A percentile compares a stretch with the other conserved stretches of the same genome.
Conservation (phyloP, 1,140 invertebrate species). For the Caligus rogercresseyi region DNA sequence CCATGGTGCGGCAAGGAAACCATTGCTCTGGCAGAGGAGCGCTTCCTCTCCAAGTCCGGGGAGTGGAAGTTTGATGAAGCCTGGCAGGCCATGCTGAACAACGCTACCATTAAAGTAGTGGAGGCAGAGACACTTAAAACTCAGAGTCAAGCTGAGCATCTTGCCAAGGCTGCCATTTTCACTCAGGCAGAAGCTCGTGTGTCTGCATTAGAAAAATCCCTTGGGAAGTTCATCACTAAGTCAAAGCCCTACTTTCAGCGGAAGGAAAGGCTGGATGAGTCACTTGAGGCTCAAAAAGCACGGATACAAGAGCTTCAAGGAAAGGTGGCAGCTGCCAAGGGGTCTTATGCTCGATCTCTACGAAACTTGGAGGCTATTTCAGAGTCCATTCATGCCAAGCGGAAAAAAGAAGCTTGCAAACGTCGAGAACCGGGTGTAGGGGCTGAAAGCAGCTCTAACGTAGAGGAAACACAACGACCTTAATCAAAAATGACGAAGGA, state of each 20-base stretch:
- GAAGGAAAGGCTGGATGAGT: constrained; percentile 31
- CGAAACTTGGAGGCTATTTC: constrained; percentile 36
- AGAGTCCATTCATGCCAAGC: constrained; percentile 36
- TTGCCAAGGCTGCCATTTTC: constrained; percentile 51
- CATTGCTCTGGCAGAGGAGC: constrained; percentile 70
- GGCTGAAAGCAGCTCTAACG: constrained; percentile 39
- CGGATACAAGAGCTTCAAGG: constrained; percentile 31
- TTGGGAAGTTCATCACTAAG: constrained; percentile 56
- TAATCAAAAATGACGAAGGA: no score
- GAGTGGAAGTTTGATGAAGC: constrained; percentile 76
- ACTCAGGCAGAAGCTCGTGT: constrained; percentile 55
- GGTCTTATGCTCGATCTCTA: constrained; percentile 32
- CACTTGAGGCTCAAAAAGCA: constrained; percentile 32
- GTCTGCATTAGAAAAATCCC: constrained; percentile 50
- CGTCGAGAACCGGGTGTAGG: constrained; percentile 68
- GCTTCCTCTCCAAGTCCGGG: constrained; percentile 53
- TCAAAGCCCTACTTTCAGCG: constrained; percentile 41
- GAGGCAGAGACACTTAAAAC: constrained; percentile 75
- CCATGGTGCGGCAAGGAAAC: constrained; percentile 90
- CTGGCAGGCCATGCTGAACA: constrained; percentile 96
- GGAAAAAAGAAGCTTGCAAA: constrained; percentile 20
- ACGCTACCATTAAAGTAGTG: constrained; percentile 82
- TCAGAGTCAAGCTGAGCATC: constrained; percentile 66
- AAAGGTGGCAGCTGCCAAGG: constrained; percentile 31
- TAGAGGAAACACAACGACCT: no score